Evolutionary conservation across 2,113 vertebrate species (phyloP), one percentile per base, ranked within the genome.

Genomic region (Zosterops japonicus): DNA sequence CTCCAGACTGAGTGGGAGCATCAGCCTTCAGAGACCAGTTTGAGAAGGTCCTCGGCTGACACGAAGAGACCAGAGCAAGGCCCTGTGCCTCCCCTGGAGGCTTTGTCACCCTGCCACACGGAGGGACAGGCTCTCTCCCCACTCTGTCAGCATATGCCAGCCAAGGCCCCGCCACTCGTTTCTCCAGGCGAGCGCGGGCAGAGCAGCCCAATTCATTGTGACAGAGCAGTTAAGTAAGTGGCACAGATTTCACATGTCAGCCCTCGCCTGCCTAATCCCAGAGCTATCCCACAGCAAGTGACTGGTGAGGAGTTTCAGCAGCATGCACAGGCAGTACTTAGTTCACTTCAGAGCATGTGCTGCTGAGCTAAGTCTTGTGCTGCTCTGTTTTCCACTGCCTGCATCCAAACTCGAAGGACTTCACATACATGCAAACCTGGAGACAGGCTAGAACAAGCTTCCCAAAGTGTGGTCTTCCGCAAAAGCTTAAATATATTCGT

Each of bases 221-320:
- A 96, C 93, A 96, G 93, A 79, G 79, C 1, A 3, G 92, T 93
- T 93, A 71, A 95, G 65, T 90, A 74, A 87, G 72, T 88, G 85
- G 90, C 95, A 94, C 85, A 94, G 93, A 96, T 95, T 93, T 94
- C 94, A 90, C 79, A 39, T 91, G 92, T 96, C 90, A 96, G 76
- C 88, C 85, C 63, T 80, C 0, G 25, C 75, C 82, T 71, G 77
- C 92, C 72, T 83, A 18, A 92, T 90, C 83, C 78, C 59, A 39
- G 39, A 71, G 83, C 90, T 94, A 78, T 86, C 83, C 87, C 92
- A 56, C 1, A 57, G 79, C 72, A 78, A 94, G 88, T 36, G 70
- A 81, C 92, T 90, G 79, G 35, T 1, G 2, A 86, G 71, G 65
- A 95, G 92, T 39, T 59, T 75, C 93, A 77, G 71, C 84, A 57